A percentile compares a stretch with the other conserved stretches of the same genome.
Evolutionary conservation across 2,888 invertebrate species (phyloP).

Genomic region (Drosophila lacicola): DNA sequence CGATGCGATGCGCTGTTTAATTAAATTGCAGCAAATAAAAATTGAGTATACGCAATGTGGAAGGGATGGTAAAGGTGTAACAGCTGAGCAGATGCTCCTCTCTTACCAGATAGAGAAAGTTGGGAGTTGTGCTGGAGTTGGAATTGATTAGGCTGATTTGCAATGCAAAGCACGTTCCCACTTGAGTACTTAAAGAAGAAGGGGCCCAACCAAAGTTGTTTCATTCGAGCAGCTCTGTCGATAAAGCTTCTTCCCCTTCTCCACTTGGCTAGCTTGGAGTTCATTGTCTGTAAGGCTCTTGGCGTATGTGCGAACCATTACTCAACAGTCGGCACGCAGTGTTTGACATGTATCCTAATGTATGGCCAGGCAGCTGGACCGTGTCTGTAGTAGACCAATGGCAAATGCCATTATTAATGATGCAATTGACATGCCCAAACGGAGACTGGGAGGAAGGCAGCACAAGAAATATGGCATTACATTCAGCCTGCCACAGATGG

Average conservation of each 20-base stretch:
- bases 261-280: constrained; percentile 35
- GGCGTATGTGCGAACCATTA: constrained; percentile 51
- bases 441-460: constrained; percentile 18
- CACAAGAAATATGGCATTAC: constrained; percentile 51
- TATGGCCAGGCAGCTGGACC: constrained; percentile 19
- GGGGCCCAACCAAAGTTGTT: constrained; percentile 18
- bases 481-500: constrained; percentile 17
- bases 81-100: not conserved
- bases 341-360: constrained; percentile 47
- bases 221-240: constrained; percentile 18
- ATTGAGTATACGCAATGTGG: constrained; percentile 33
- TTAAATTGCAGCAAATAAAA: constrained; percentile 39
- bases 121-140: not conserved
- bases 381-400: constrained; percentile 20
- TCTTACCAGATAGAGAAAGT: not conserved
- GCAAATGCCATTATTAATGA: constrained; percentile 72
- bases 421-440: constrained; percentile 69
- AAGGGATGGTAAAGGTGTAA: constrained; percentile 1
- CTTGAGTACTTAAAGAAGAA: constrained; percentile 15
- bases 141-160: constrained; percentile 24
- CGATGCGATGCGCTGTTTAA: constrained; percentile 15
- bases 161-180: constrained; percentile 56
- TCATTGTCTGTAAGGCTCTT: constrained; percentile 56
- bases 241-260: not conserved
- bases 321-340: constrained; percentile 37